Conservation (phyloP, 1,140 invertebrate genomes). For the Sweltsa coloradensis region DNA sequence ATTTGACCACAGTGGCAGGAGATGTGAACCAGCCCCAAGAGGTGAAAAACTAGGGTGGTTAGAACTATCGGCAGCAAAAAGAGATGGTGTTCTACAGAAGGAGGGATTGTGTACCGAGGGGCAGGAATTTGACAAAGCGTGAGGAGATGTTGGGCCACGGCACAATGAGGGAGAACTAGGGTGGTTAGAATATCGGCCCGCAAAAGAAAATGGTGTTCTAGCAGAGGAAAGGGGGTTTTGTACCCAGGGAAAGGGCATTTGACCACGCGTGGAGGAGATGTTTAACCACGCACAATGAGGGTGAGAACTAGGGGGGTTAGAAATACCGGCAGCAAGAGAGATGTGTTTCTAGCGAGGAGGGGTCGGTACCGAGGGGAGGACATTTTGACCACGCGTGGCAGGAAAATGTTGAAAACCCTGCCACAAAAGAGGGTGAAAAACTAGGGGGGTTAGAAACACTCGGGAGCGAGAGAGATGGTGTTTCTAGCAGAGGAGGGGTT, state of each 20-base stretch:
- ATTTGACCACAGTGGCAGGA: constrained; percentile 84
- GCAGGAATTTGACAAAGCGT: constrained; percentile 60
- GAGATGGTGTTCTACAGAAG: constrained; percentile 77
- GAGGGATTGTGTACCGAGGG: constrained; percentile 40
- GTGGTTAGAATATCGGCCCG: constrained; percentile 48
- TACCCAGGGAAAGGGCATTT: constrained; percentile 31
- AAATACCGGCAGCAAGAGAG: constrained; percentile 79
- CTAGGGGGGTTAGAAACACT: constrained; percentile 35
- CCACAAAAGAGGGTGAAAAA: constrained; percentile 39
- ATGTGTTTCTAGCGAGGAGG: constrained; percentile 70
- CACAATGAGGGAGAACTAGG: no score
- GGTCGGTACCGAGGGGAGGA: constrained; percentile 29
- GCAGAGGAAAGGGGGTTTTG: constrained; percentile 58
- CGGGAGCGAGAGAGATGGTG: constrained; percentile 76
- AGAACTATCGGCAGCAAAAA: constrained; percentile 68
- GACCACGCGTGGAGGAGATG: constrained; percentile 89
- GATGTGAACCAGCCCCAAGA: constrained; percentile 78
- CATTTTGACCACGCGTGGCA: constrained; percentile 76
- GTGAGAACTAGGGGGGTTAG: neutral
- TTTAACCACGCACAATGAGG: constrained; percentile 76
- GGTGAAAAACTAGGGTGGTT: neutral
- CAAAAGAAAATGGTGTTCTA: constrained; percentile 76
- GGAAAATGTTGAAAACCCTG: constrained; percentile 91
- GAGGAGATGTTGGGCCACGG: constrained; percentile 85
- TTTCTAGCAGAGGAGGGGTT: constrained; percentile 64